Base-by-base conservation (phyloP, 2,888 invertebrate species). In the Coenonympha arcania region DNA sequence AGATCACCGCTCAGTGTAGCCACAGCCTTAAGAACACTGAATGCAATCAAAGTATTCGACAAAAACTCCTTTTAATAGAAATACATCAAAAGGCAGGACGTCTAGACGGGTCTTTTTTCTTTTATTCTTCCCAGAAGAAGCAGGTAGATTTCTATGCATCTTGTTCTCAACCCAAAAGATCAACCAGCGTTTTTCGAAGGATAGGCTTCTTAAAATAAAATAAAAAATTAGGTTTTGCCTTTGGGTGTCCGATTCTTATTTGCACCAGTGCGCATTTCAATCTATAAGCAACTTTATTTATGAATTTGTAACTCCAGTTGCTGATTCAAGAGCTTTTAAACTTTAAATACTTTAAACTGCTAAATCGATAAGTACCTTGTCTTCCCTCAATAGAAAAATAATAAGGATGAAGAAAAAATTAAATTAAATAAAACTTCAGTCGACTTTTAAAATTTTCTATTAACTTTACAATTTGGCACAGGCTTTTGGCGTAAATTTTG, bases 61-160 rank as follows among this genome's bases (percentile, higher is more conserved):
- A 83, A 83, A 83, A 84, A 80, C 74, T 58, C 70, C 76, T 74
- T n/a, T 67, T 68, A 74, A 75, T 76, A 79, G 77, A 79, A 80
- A 78, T 72, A 72, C 71, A 72, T 79, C 71, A 71, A 75, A 74
- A 76, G 74, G 73, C 82, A 85, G 83, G 81, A 77, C 76, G 83
- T 84, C 85, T 85, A 85, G 85, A 84, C 80, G 61, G 71, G 66
- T 59, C 68, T 79, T 79, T n/a, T n/a, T n/a, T n/a, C n/a, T n/a
- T 76, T 45, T 73, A 76, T 65, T 63, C 56, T 79, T 81, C 78
- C 64, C 71, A 73, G 78, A 78, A 80, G 47, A 63, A 48, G 73
- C 85, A 85, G 85, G 85, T 85, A 85, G 69, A 71, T 62, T 67
- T 73, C 62, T 70, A 61, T 45, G 18, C 34, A 37, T 30, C 34